These are phyloP conservation scores for Hydrolagus affinis DNA, from an alignment of 2,113 vertebrate species.

Conservation along the genomic window DNA sequence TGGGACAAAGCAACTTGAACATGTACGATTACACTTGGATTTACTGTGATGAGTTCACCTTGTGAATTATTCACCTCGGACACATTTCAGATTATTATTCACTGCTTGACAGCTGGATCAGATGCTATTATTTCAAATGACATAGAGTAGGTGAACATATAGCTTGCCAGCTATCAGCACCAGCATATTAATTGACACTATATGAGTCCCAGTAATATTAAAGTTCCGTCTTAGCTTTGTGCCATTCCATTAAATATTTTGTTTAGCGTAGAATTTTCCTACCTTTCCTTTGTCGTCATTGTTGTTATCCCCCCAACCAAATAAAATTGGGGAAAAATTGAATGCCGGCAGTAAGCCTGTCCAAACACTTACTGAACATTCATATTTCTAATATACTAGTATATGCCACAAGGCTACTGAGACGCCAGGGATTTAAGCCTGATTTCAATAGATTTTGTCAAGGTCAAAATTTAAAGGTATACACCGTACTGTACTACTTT, in stretches of 20 bases:
- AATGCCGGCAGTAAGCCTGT: not conserved
- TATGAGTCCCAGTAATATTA: constrained; percentile 2
- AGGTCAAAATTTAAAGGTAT: not conserved
- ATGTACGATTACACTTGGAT: not conserved
- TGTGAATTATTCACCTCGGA: constrained; percentile 3
- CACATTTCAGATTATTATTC: not conserved
- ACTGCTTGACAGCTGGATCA: not conserved
- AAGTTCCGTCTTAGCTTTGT: not conserved
- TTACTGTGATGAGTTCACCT: not conserved
- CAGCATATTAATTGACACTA: not conserved
- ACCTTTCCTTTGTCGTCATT: constrained; percentile 4
- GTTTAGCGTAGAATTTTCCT: not conserved
- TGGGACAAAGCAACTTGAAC: not conserved
- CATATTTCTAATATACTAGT: not conserved
- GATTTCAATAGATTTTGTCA: constrained; percentile 23
- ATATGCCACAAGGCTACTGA: not conserved
- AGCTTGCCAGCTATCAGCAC: constrained; percentile 20
- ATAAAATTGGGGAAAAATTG: not conserved
- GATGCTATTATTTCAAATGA: not conserved
- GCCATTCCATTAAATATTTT: not conserved
- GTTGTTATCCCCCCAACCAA: too few species aligned
- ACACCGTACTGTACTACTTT: not conserved
- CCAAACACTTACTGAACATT: not conserved
- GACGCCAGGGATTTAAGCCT: not conserved
- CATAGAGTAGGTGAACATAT: not conserved